Percentiles rank a stretch among this genome's conserved stretches.
These are phyloP conservation scores for Micrastur ruficollis DNA, from an alignment of 2,797 vertebrate species.

Conservation along the genomic window DNA sequence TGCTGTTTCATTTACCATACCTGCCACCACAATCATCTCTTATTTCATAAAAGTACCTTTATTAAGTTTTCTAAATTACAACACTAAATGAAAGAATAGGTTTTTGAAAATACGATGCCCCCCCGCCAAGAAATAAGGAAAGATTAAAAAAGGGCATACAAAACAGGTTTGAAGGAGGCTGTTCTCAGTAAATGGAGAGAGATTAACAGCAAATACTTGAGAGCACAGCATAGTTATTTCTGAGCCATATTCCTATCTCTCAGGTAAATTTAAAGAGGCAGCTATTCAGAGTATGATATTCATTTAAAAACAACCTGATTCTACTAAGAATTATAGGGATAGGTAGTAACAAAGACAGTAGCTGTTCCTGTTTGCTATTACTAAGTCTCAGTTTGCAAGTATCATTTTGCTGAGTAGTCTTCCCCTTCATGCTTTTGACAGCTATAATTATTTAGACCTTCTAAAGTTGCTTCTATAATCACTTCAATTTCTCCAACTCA, in stretches of 20 bases:
- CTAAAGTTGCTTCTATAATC: neutral
- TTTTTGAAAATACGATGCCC: neutral
- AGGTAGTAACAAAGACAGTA: neutral
- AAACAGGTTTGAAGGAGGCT: neutral
- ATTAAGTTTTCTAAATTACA: neutral
- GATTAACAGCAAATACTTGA: neutral
- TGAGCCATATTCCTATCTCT: neutral
- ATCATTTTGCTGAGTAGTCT: neutral
- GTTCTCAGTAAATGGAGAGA: neutral
- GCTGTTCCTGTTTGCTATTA: neutral
- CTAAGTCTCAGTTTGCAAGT: neutral
- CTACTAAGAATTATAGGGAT: neutral
- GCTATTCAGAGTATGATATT: neutral
- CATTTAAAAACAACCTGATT: neutral
- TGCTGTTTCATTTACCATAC: neutral
- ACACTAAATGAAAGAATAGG: neutral
- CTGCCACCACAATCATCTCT: neutral
- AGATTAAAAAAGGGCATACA: neutral
- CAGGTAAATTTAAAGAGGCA: neutral
- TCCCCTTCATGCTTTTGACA: neutral
- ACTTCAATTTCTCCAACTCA: neutral
- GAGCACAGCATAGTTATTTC: neutral
- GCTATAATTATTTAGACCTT: neutral
- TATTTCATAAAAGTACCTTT: neutral
- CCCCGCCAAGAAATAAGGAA: neutral